Conservation (phyloP, 2,888 invertebrate genomes). For the Mylabris sibirica region DNA sequence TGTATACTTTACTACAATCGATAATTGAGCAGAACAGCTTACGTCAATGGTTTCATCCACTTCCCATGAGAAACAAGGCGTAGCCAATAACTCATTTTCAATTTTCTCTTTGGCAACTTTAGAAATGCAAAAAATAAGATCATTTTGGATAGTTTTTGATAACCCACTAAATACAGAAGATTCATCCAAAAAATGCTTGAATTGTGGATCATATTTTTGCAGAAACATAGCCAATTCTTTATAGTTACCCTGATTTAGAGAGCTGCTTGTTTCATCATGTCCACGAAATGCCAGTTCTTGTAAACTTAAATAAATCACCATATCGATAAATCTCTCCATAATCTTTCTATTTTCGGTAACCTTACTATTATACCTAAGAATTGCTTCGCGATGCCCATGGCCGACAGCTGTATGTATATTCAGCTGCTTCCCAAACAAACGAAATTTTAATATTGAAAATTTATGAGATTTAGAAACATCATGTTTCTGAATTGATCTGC, state of each 20-base stretch:
- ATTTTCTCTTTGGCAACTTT: too few relatives aligned
- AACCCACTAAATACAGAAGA: too few relatives aligned
- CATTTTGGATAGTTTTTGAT: too few relatives aligned
- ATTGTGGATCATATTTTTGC: background rate
- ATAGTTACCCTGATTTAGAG: background rate
- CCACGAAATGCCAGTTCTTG: background rate
- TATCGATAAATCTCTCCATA: background rate
- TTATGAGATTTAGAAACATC: too few relatives aligned
- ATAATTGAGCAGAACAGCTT: slow-evolving; percentile 15
- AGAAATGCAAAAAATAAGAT: too few relatives aligned
- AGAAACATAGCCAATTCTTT: background rate
- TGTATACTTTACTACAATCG: slow-evolving; percentile 9
- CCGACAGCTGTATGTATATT: background rate
- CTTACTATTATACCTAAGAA: background rate
- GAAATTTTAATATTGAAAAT: background rate
- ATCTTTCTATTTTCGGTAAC: background rate
- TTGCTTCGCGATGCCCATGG: background rate
- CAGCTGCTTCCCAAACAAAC: background rate
- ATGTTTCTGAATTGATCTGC: too few relatives aligned
- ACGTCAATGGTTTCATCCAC: background rate
- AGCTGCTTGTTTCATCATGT: background rate
- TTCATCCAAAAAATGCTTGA: too few relatives aligned
- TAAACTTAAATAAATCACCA: background rate
- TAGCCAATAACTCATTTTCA: too few relatives aligned
- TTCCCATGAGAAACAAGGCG: too few relatives aligned